phyloP scores from a whole-genome alignment of 2,113 vertebrate genomes.

The Pimephales promelas region DNA sequence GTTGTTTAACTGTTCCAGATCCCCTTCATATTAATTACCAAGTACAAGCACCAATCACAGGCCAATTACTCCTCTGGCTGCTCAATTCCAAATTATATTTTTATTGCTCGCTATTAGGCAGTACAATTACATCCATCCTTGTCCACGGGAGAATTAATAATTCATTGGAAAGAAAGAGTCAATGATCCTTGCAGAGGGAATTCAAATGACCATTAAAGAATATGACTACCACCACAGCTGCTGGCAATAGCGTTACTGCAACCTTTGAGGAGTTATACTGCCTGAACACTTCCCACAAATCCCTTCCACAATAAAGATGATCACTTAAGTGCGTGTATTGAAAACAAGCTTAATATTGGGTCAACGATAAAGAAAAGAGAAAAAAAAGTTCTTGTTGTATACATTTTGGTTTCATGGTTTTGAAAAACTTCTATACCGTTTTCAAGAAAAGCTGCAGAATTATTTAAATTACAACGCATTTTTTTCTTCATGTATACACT shows the following conservation, averaged over 20 bases:
- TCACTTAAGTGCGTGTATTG: not conserved
- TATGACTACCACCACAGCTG: constrained; percentile 27
- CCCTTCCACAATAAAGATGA: not conserved
- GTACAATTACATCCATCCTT: constrained; percentile 51
- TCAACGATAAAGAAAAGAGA: not conserved
- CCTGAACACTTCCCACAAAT: constrained; percentile 1
- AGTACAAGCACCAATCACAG: constrained; percentile 41
- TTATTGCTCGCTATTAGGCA: constrained; percentile 32
- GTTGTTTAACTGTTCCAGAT: constrained; percentile 26
- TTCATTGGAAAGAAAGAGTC: constrained; percentile 42
- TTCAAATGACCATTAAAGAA: constrained; percentile 49
- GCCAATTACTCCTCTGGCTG: constrained; percentile 40
- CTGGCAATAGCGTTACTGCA: not conserved
- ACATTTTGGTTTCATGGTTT: not conserved
- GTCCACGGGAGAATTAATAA: constrained; percentile 48
- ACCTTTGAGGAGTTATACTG: constrained; percentile 36
- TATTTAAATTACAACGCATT: too few relatives aligned
- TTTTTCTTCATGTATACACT: too few relatives aligned
- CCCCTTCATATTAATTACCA: constrained; percentile 42
- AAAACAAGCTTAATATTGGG: constrained; percentile 12
- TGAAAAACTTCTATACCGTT: not conserved
- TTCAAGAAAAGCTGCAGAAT: not conserved
- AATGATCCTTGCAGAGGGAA: constrained; percentile 53
- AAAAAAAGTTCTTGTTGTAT: not conserved
- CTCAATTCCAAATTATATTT: constrained; percentile 38